These are phyloP conservation scores for Ichneumoninae sp. DNA, from an alignment of 2,888 invertebrate species.

Conservation along the genomic window DNA sequence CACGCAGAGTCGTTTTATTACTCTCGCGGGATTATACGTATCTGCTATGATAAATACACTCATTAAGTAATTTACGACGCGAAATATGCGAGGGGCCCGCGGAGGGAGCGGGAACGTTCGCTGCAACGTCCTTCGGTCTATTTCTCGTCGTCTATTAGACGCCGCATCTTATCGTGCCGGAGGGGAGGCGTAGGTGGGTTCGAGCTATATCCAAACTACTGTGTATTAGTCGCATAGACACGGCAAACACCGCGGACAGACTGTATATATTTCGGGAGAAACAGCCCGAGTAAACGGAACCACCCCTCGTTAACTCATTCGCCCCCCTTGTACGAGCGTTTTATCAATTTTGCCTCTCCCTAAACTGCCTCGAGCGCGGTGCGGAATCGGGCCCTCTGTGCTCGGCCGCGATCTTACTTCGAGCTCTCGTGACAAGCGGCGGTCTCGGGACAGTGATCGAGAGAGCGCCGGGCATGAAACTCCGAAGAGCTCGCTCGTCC, in stretches of 20 bases:
- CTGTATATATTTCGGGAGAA: neutral
- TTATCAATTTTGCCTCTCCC: constrained; percentile 78
- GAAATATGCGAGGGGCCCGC: constrained; percentile 2
- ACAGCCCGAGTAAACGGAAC: constrained; percentile 1
- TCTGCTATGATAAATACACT: constrained; percentile 56
- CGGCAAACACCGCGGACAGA: neutral
- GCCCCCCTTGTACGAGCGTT: constrained; percentile 68
- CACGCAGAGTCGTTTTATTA: constrained; percentile 57
- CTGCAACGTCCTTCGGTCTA: constrained; percentile 12
- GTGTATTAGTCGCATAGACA: constrained; percentile 11
- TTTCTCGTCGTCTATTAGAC: neutral
- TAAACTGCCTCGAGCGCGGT: constrained; percentile 27
- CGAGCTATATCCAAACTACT: neutral
- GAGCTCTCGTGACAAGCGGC: constrained; percentile 76
- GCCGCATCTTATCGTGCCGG: constrained; percentile 27
- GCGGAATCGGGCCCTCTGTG: constrained; percentile 17
- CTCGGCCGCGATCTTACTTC: constrained; percentile 40
- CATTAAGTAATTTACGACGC: constrained; percentile 63
- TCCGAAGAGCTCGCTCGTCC: constrained; percentile 32
- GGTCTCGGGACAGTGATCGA: constrained; percentile 79
- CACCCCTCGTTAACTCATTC: constrained; percentile 12
- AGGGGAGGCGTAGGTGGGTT: too few species aligned
- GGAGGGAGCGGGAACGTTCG: neutral
- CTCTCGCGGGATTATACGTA: constrained; percentile 43
- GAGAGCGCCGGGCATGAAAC: constrained; percentile 69